phyloP scores from a whole-genome alignment of 2,888 invertebrate genomes.

The Lampropteryx suffumata region DNA sequence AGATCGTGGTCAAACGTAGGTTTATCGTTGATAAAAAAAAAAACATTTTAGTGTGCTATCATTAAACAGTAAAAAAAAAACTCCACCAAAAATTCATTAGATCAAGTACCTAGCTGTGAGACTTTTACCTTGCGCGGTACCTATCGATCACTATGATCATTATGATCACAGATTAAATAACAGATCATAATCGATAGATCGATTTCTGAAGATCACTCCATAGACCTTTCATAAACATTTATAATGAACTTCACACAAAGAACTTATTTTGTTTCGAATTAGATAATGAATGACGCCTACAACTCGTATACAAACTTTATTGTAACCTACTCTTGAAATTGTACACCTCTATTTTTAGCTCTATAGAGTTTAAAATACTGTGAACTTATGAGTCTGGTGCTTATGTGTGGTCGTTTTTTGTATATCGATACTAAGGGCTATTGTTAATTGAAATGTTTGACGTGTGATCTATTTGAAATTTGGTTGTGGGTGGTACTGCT shows the following conservation, averaged over 20 bases:
- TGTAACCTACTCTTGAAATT: no score
- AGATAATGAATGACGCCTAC: conserved; percentile 45
- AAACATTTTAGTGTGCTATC: no score
- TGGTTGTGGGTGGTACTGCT: conserved; percentile 51
- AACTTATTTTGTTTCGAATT: conserved; percentile 36
- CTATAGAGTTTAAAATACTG: conserved; percentile 25
- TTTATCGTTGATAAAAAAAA: no score
- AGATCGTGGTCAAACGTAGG: no score
- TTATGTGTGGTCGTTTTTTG: conserved; percentile 32
- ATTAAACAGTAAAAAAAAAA: no score
- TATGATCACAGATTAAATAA: no score
- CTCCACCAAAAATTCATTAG: no score
- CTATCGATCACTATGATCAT: no score
- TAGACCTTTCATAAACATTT: conserved; percentile 39
- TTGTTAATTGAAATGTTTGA: conserved; percentile 64
- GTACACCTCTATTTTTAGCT: not conserved
- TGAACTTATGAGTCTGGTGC: no score
- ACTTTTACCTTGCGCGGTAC: no score
- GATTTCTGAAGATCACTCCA: conserved; percentile 43
- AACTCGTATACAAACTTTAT: no score
- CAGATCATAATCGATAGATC: conserved; percentile 44
- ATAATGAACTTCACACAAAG: conserved; percentile 43
- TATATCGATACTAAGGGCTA: conserved; percentile 41
- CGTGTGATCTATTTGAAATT: conserved; percentile 51
- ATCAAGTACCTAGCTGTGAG: no score